Evolutionary conservation across 2,113 vertebrate genomes (phyloP).

Genomic region (Equus quagga): DNA sequence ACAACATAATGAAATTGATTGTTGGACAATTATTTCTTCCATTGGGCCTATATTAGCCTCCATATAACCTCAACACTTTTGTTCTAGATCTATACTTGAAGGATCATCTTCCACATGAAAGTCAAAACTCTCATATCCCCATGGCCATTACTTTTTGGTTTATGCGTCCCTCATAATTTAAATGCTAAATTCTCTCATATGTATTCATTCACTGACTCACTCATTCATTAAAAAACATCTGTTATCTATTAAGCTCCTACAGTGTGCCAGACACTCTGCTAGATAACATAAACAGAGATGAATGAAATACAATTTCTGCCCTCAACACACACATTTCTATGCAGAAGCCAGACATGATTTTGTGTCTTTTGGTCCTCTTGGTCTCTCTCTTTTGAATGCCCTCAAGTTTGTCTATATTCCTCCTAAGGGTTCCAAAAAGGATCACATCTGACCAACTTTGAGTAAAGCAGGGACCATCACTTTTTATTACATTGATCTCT

Average conservation of each 20-base stretch:
- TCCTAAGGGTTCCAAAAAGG: neutral
- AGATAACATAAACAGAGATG: neutral
- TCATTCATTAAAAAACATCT: neutral
- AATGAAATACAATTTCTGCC: neutral
- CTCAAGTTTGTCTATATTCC: neutral
- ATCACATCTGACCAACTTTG: neutral
- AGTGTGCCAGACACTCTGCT: neutral
- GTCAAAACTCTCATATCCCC: neutral
- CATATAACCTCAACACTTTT: neutral
- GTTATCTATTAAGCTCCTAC: neutral
- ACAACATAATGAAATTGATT: neutral
- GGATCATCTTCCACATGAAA: neutral
- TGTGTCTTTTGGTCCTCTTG: neutral
- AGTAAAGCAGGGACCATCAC: neutral
- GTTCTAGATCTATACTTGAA: neutral
- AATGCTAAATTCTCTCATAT: neutral
- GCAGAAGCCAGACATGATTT: neutral
- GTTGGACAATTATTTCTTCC: neutral
- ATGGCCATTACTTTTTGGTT: neutral
- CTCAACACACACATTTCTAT: neutral
- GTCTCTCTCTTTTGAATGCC: neutral
- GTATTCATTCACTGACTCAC: neutral
- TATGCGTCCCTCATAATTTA: neutral
- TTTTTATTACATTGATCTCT: neutral
- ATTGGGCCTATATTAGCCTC: neutral